Base-by-base conservation (phyloP, 2,888 invertebrate species). In the Rhingia rostrata region DNA sequence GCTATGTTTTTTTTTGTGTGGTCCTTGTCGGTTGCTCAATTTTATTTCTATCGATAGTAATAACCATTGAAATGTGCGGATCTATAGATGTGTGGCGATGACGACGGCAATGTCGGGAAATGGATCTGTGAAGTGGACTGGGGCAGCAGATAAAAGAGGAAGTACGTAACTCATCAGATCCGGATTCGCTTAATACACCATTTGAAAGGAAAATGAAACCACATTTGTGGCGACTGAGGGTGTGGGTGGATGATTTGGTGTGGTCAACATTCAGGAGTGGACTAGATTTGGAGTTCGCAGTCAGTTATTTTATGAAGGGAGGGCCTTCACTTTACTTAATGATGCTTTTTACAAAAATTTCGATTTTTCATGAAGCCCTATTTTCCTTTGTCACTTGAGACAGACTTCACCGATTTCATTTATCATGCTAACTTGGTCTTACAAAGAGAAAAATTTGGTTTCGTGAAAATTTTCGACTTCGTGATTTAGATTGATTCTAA, bases 1-100 rank as follows among this genome's bases (percentile, higher is more conserved):
- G n/a, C 39, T 33, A n/a, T 9, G 9, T 47, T 56, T 10, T 41
- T 39, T 69, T 49, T 61, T 45, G n/a, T 60, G 35, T 41, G 41
- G 49, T 41, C 33, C n/a, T 12, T 35, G 72, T 61, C 53, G 79
- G 84, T 74, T 80, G 74, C 69, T 80, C 80, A 70, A 84, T 80
- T 84, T 84, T 84, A 84, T 84, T 74, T 75, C 80, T 64, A 80
- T 84, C 84, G 66, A 74, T 66, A 69, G 74, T 75, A 80, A 84
- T 84, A 84, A 74, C 70, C 74, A 80, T 75, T 66, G 79, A 79
- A 80, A 70, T 80, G 49, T 60, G 63, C 10, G 22, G 49, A 4
- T 10, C 41, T 41, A 9, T 22, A 22, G 6, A 51, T 51, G 47
- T 64, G 64, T 75, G 22, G 22, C 22, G 43, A 56, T 72, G 7